Conservation (phyloP, 1,140 invertebrate genomes). For the Octopus sinensis region DNA sequence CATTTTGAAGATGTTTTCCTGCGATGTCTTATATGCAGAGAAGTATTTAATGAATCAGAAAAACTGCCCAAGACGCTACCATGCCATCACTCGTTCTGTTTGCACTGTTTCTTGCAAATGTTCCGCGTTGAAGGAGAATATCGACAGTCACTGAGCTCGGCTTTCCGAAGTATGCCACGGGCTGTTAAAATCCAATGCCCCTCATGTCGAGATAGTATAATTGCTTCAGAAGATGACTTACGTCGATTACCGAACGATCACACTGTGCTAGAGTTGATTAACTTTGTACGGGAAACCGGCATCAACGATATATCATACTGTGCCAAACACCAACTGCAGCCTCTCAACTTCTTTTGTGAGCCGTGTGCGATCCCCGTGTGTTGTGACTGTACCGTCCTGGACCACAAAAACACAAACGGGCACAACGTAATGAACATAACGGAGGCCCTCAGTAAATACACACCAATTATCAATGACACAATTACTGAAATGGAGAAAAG, state of each 20-base stretch:
- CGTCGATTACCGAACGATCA: constrained; percentile 49
- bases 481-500: constrained; percentile 37
- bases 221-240: constrained; percentile 67
- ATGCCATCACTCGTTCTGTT: constrained; percentile 56
- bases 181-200: constrained; percentile 63
- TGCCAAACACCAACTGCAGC: constrained; percentile 50
- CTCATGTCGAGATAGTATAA: constrained; percentile 88
- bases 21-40: constrained; percentile 52
- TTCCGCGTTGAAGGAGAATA: constrained; percentile 52
- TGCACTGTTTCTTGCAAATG: constrained; percentile 61
- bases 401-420: constrained; percentile 49
- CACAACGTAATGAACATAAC: constrained; percentile 51
- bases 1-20: constrained; percentile 51
- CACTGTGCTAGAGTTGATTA: constrained; percentile 45
- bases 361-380: constrained; percentile 50
- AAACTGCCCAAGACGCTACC: constrained; percentile 53
- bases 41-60: constrained; percentile 48
- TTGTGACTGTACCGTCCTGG: constrained; percentile 51
- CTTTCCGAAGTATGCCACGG: constrained; percentile 46
- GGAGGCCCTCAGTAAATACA: constrained; percentile 49
- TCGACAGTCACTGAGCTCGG: constrained; percentile 45
- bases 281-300: constrained; percentile 42
- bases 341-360: constrained; percentile 54
- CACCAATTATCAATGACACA: constrained; percentile 45
- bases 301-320: constrained; percentile 46